Percentiles rank a stretch among this genome's conserved stretches.
phyloP scores from a whole-genome alignment of 2,888 invertebrate genomes.

The Tolmerus cingulatus region DNA sequence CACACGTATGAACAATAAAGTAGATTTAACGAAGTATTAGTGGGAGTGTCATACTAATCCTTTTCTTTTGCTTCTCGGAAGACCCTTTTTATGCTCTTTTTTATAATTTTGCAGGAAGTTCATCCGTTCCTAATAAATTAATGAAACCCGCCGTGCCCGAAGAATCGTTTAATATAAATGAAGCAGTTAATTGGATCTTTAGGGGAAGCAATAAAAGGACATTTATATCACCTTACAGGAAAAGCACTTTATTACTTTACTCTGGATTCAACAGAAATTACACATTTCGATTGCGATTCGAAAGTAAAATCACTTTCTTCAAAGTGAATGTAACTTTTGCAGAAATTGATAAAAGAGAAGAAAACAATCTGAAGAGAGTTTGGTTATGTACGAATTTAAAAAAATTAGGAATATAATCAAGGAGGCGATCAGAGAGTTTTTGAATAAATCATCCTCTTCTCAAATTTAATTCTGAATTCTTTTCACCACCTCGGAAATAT shows the following conservation, averaged over 20 bases:
- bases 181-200: not conserved
- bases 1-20: not conserved
- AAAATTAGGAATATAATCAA: too few species aligned
- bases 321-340: too few species aligned
- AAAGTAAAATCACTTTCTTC: too few species aligned
- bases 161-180: not conserved
- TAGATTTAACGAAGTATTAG: not conserved
- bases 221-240: not conserved
- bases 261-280: too few species aligned
- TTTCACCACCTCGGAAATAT: too few species aligned
- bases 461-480: too few species aligned
- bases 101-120: not conserved
- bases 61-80: not conserved
- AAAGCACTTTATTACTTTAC: not conserved
- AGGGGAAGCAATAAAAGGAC: not conserved
- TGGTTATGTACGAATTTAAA: too few species aligned
- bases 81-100: not conserved
- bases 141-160: not conserved
- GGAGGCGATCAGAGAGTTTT: too few species aligned
- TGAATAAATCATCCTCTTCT: too few species aligned
- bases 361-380: too few species aligned
- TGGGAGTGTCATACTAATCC: not conserved
- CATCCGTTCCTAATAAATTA: not conserved
- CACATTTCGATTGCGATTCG: too few species aligned
- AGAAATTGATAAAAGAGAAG: too few species aligned